Percentiles rank a stretch among this genome's conserved stretches.
Conservation (phyloP, 2,113 vertebrate species). For the Corydoras sp. region DNA sequence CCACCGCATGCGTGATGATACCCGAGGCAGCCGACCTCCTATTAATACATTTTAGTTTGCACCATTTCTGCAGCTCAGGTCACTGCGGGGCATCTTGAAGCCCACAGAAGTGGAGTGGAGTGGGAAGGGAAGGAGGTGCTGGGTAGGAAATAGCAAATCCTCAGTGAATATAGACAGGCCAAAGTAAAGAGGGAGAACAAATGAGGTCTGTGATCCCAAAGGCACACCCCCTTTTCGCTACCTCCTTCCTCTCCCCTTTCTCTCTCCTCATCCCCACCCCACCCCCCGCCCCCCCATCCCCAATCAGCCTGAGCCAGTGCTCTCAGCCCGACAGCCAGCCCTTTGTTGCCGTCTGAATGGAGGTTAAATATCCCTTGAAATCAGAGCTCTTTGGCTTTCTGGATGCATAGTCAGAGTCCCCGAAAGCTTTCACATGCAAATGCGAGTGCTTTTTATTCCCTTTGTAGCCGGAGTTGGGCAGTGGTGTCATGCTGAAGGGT, state of each 20-base stretch:
- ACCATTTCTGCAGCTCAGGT: conserved; percentile 6
- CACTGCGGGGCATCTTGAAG: conserved; percentile 27
- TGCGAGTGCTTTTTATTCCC: conserved; percentile 65
- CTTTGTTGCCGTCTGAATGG: conserved; percentile 77
- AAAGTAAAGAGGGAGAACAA: conserved; percentile 83
- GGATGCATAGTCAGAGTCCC: conserved; percentile 71
- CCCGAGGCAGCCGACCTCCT: not conserved
- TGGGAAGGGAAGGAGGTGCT: conserved; percentile 20
- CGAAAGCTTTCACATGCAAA: conserved; percentile 81
- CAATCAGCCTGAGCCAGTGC: conserved; percentile 68
- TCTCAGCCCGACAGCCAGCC: conserved; percentile 65
- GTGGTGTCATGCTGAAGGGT: conserved; percentile 71
- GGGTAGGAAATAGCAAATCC: conserved; percentile 68
- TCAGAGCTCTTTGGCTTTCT: conserved; percentile 75
- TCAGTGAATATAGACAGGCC: conserved; percentile 71
- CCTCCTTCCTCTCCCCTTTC: not conserved
- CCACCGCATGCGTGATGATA: not conserved
- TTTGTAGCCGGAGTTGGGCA: conserved; percentile 68
- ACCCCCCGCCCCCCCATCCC: conserved; percentile 44
- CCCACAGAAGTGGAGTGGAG: not conserved
- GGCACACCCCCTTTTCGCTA: conserved; percentile 34
- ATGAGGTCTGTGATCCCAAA: conserved; percentile 74
- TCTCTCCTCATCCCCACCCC: not conserved
- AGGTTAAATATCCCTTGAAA: conserved; percentile 82
- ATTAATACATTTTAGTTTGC: conserved; percentile 22